Percentiles rank a stretch among this genome's conserved stretches.
phyloP scores from a whole-genome alignment of 2,113 vertebrate species.

The Myiozetetes cayanensis region DNA sequence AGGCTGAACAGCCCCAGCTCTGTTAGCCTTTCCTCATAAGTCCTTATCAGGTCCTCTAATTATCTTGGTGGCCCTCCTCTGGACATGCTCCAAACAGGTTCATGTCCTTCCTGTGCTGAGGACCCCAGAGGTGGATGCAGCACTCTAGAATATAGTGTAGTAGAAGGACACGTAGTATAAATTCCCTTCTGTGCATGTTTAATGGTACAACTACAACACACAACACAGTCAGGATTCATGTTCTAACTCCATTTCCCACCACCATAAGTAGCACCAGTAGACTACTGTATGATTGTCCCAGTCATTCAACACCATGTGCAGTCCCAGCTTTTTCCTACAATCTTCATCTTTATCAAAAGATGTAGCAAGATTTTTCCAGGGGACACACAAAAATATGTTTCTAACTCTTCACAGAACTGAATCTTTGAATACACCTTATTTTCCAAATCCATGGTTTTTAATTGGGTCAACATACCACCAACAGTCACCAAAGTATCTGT shows the following conservation, averaged over 20 bases:
- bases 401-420: background rate
- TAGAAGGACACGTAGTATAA: accelerated
- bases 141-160: background rate
- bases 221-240: background rate
- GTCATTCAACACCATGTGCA: background rate
- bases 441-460: background rate
- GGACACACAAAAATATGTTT: background rate
- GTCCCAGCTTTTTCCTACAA: background rate
- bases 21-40: background rate
- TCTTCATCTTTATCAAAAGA: background rate
- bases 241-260: background rate
- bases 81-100: background rate
- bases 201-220: background rate
- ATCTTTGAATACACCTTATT: background rate
- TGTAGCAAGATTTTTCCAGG: background rate
- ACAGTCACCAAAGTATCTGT: background rate
- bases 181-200: background rate
- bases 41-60: background rate
- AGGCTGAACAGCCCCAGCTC: background rate
- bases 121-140: background rate
- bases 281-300: background rate
- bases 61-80: background rate
- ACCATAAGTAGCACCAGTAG: background rate
- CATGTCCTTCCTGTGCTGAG: background rate
- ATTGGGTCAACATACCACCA: background rate